phyloP scores from a whole-genome alignment of 1,140 invertebrate genomes.

The Hyposmocoma kahamanoa region DNA sequence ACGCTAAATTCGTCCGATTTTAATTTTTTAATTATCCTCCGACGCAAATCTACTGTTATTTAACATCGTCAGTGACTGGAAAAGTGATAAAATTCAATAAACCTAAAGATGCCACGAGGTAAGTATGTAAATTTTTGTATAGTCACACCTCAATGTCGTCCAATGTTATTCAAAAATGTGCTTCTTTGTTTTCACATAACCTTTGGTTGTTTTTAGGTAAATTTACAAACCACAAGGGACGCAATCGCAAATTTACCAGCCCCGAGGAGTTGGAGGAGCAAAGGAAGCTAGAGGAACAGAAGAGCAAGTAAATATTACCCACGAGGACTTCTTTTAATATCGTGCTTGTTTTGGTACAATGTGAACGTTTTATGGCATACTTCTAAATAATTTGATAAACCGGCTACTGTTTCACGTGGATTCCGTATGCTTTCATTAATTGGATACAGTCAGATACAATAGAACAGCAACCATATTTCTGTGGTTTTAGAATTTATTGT shows the following conservation, averaged over 20 bases:
- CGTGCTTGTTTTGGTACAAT: too few species aligned
- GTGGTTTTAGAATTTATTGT: too few species aligned
- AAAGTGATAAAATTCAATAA: not conserved
- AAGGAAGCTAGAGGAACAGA: conserved; percentile 79
- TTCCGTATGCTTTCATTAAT: too few species aligned
- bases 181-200: conserved; percentile 19
- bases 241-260: conserved; percentile 93
- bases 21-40: conserved; percentile 27
- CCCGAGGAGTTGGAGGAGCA: conserved; percentile 93
- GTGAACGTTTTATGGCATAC: too few species aligned
- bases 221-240: conserved; percentile 93
- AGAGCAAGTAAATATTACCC: conserved; percentile 48
- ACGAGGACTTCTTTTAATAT: too few species aligned
- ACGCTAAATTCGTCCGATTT: conserved; percentile 59
- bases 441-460: too few species aligned
- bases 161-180: conserved; percentile 58
- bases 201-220: conserved; percentile 78
- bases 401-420: too few species aligned
- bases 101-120: conserved; percentile 57
- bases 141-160: conserved; percentile 43
- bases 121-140: conserved; percentile 25
- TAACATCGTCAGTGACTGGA: not conserved
- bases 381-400: too few species aligned
- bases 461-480: too few species aligned
- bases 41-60: not conserved